phyloP scores from a whole-genome alignment of 2,888 invertebrate species.

The Temnothorax unifasciatus region DNA sequence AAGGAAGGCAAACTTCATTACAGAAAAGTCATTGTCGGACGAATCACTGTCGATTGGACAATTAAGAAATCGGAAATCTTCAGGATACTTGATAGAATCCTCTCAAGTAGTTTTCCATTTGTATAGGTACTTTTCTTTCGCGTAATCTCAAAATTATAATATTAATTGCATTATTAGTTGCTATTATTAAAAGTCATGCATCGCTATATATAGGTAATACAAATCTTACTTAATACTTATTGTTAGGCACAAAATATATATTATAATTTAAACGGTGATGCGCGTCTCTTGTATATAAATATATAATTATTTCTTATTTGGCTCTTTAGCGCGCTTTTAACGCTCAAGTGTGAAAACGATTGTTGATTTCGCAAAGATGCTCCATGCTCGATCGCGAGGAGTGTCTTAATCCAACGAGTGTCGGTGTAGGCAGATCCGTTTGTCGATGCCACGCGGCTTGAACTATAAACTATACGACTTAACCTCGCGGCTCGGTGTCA shows the following conservation, averaged over 20 bases:
- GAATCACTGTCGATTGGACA: not conserved
- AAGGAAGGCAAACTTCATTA: not conserved
- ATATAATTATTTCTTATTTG: not conserved
- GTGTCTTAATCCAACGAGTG: not conserved
- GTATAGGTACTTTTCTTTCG: not conserved
- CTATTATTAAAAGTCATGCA: not conserved
- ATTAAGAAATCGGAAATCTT: not conserved
- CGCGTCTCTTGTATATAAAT: not conserved
- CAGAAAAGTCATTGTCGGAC: constrained; percentile 31
- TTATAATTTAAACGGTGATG: not conserved
- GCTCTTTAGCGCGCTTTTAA: too few relatives aligned
- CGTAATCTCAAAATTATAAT: not conserved
- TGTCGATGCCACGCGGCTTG: constrained; percentile 56
- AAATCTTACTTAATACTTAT: not conserved
- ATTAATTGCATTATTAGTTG: too few relatives aligned
- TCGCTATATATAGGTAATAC: not conserved
- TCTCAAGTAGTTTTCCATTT: not conserved
- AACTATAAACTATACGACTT: constrained; percentile 73
- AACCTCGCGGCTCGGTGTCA: constrained; percentile 80
- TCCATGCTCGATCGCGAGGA: not conserved
- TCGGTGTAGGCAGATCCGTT: constrained; percentile 32
- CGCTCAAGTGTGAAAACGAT: not conserved
- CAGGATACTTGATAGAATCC: too few relatives aligned
- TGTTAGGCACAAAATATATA: not conserved
- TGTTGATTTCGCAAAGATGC: not conserved